Evolutionary conservation across 2,888 invertebrate species (phyloP).

Genomic region (Doris montereyensis): DNA sequence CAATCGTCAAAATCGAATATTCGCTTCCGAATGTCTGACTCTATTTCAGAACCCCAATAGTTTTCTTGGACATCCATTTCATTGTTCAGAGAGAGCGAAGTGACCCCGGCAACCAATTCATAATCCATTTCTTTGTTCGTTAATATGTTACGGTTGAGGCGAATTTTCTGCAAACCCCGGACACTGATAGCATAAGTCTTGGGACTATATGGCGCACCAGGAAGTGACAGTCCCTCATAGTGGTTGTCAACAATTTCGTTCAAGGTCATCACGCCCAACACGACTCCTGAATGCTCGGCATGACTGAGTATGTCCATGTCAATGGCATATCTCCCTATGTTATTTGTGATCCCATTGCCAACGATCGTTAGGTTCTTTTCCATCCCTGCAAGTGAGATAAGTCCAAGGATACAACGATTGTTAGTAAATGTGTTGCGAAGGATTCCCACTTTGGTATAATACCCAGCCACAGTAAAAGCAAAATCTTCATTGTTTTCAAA

Average conservation of each 20-base stretch:
- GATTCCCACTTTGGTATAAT: slow-evolving; percentile 91
- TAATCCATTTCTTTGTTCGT: slow-evolving; percentile 80
- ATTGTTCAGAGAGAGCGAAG: slow-evolving; percentile 89
- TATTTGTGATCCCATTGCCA: slow-evolving; percentile 84
- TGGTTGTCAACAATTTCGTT: slow-evolving; percentile 62
- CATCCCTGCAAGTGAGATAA: slow-evolving; percentile 83
- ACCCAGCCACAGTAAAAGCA: slow-evolving; percentile 89
- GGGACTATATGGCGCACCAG: slow-evolving; percentile 56
- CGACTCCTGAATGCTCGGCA: slow-evolving; percentile 84
- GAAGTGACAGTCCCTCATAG: slow-evolving; percentile 42
- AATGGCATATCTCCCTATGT: slow-evolving; percentile 86
- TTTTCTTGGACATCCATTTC: slow-evolving; percentile 91
- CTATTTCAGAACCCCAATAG: slow-evolving; percentile 93
- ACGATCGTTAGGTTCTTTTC: slow-evolving; percentile 93
- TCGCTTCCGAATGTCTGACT: slow-evolving; percentile 82
- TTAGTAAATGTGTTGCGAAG: slow-evolving; percentile 87
- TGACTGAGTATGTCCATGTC: slow-evolving; percentile 92
- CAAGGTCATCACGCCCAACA: slow-evolving; percentile 78
- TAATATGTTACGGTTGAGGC: slow-evolving; percentile 90
- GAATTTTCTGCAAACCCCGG: slow-evolving; percentile 94
- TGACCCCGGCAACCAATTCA: slow-evolving; percentile 88
- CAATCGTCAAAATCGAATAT: slow-evolving; percentile 99
- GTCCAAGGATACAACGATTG: slow-evolving; percentile 81
- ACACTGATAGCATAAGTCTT: slow-evolving; percentile 86
- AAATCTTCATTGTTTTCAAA: slow-evolving; percentile 91